A percentile compares a stretch with the other conserved stretches of the same genome.
phyloP scores from a whole-genome alignment of 2,888 invertebrate genomes.

The Leptinotarsa peninsularis region DNA sequence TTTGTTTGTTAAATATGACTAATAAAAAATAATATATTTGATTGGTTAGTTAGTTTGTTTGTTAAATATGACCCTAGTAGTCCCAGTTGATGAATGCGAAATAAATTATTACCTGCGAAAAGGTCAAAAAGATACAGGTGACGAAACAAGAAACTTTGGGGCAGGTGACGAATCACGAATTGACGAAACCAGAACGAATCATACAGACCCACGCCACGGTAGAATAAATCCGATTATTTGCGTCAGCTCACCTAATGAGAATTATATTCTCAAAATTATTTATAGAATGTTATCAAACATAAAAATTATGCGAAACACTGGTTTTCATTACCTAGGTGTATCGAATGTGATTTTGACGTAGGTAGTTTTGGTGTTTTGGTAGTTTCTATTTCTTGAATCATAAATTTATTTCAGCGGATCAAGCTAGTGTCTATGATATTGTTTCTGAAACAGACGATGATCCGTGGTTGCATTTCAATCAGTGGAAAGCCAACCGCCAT shows the following conservation, averaged over 20 bases:
- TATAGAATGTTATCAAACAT: neutral
- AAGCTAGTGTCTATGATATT: neutral
- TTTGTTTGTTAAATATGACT: too few species aligned
- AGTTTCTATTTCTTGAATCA: neutral
- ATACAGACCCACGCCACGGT: neutral
- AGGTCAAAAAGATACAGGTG: too few species aligned
- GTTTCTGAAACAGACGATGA: neutral
- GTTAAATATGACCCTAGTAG: too few species aligned
- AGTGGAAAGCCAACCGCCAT: neutral
- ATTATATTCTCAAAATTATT: neutral
- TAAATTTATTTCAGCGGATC: neutral
- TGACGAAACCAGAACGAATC: neutral
- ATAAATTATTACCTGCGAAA: too few species aligned
- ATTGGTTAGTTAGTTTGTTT: too few species aligned
- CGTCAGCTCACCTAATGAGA: neutral
- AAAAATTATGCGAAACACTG: neutral
- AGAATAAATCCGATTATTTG: neutral
- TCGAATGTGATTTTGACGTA: neutral
- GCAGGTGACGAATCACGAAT: too few species aligned
- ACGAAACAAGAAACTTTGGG: too few species aligned
- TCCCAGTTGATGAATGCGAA: too few species aligned
- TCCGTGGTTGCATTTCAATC: neutral
- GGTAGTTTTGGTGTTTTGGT: neutral
- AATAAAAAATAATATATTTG: too few species aligned
- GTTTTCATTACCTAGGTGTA: neutral